Evolutionary conservation across 2,797 vertebrate genomes (phyloP).

Genomic region (Cyclopterus lumpus): DNA sequence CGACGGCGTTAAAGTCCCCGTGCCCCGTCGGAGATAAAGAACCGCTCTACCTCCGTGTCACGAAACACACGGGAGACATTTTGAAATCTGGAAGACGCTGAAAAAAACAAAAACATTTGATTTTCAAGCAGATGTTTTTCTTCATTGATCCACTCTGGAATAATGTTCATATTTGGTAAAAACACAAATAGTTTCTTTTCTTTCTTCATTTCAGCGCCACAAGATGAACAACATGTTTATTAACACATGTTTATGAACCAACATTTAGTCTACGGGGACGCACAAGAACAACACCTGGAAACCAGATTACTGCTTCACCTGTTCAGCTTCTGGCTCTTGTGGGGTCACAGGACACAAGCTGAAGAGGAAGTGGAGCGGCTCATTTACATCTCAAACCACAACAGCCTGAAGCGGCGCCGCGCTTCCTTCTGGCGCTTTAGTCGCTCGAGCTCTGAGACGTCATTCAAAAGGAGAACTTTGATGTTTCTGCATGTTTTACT

Average conservation of each 20-base stretch:
- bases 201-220: background rate
- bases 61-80: background rate
- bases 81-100: background rate
- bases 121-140: background rate
- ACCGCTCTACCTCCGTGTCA: background rate
- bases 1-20: too few relatives aligned
- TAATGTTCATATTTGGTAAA: background rate
- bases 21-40: too few relatives aligned
- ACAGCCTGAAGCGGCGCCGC: too few relatives aligned
- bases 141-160: background rate
- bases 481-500: conserved; percentile 1
- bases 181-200: background rate
- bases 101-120: too few relatives aligned
- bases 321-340: background rate
- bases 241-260: background rate
- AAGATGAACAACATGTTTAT: background rate
- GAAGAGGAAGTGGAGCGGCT: background rate
- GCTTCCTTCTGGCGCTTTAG: too few relatives aligned
- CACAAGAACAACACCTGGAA: background rate
- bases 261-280: background rate
- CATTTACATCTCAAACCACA: background rate
- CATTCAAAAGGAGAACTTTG: background rate
- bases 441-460: too few relatives aligned
- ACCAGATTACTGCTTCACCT: background rate
- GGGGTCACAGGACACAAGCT: background rate